These are phyloP conservation scores for Apocrypta bakeri DNA, from an alignment of 1,140 invertebrate species.

Conservation along the genomic window DNA sequence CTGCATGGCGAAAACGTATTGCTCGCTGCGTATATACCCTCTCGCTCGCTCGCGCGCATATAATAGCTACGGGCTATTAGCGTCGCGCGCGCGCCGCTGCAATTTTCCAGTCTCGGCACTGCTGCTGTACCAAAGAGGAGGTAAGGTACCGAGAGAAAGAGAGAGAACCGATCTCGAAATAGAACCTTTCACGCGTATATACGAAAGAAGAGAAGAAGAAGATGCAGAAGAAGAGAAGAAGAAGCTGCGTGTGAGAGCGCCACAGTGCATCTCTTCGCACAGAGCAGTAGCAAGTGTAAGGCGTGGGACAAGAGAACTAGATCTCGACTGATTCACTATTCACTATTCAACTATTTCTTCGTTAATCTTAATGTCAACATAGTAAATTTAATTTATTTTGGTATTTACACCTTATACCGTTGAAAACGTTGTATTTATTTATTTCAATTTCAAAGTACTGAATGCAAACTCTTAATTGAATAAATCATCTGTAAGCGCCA, in stretches of 20 bases:
- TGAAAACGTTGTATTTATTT: too few relatives aligned
- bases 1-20: slow-evolving; percentile 53
- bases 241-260: background rate
- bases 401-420: too few relatives aligned
- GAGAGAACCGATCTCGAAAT: slow-evolving; percentile 55
- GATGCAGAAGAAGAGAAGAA: background rate
- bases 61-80: slow-evolving; percentile 58
- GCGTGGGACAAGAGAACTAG: background rate
- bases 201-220: slow-evolving; percentile 54
- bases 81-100: slow-evolving; percentile 45
- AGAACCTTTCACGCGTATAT: slow-evolving; percentile 56
- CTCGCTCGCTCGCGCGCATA: slow-evolving; percentile 45
- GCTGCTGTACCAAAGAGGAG: background rate
- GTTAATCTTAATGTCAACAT: too few relatives aligned
- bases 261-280: background rate
- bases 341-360: too few relatives aligned
- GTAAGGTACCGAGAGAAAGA: too few relatives aligned
- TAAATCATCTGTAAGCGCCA: too few relatives aligned
- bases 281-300: background rate
- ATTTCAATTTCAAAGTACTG: too few relatives aligned
- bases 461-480: too few relatives aligned
- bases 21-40: slow-evolving; percentile 14
- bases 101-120: slow-evolving; percentile 59
- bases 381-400: too few relatives aligned
- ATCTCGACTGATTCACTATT: too few relatives aligned